Evolutionary conservation across 2,888 invertebrate species (phyloP), one percentile per base, ranked within the genome.

Genomic region (Phaonia tiefii): DNA sequence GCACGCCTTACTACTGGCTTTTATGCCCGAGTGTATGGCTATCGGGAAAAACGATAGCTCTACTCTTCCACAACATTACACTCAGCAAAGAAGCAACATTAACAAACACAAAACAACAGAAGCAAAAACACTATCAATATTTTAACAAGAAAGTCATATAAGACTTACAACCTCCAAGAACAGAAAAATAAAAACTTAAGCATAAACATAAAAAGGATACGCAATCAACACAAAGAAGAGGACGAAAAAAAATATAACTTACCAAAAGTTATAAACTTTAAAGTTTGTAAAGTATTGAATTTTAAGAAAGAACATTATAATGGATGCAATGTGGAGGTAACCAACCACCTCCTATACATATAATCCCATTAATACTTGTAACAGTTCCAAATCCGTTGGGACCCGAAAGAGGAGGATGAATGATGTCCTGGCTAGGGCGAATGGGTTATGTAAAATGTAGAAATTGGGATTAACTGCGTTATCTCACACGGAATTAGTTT

Each of bases 1-100:
- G n/a, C n/a, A n/a, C n/a, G n/a, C n/a, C n/a, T n/a, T n/a, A n/a
- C n/a, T n/a, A n/a, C n/a, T n/a, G n/a, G 13, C 25, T 39, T 60
- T 60, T 60, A 3, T 20, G 15, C 13, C 39, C 60, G 60, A 60
- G 60, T 60, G 37, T 39, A 39, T 37, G 7, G 2, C 4, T 22
- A 56, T 49, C 49, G 4, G 39, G 17, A 39, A 39, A 60, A 26
- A 60, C 26, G 31, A 37, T 51, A 73, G n/a, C n/a, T n/a, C n/a
- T 31, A 77, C 76, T 77, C 67, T 74, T 80, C 70, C 65, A 44
- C 80, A 76, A 76, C 80, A 80, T 80, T 80, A 76, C 56, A 80
- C 60, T 66, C 66, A 66, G 42, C 58, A 58, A 80, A 71, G 31
- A 31, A 31, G 4, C 44, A 71, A 44, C 22, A 66, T n/a, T 70